Evolutionary conservation across 2,888 invertebrate genomes (phyloP).

Genomic region (Marronus borbonicus): DNA sequence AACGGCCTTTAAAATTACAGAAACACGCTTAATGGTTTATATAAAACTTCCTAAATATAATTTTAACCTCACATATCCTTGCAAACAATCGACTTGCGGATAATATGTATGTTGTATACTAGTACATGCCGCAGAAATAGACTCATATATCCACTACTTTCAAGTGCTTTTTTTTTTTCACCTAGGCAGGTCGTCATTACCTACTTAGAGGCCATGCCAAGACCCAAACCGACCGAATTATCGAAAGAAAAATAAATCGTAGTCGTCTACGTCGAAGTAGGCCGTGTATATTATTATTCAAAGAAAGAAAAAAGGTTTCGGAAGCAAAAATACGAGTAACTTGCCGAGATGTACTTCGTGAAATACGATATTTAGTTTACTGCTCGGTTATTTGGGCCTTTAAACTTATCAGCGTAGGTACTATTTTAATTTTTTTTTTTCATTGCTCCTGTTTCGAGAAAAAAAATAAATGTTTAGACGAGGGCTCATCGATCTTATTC

Average conservation of each 20-base stretch:
- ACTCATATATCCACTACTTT: neutral
- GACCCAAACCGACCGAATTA: conserved; percentile 32
- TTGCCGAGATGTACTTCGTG: neutral
- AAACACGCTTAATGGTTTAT: neutral
- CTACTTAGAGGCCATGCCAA: conserved; percentile 42
- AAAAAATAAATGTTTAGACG: conserved; percentile 15
- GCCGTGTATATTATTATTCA: conserved; percentile 17
- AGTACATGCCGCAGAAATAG: neutral
- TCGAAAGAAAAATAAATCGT: conserved; percentile 29
- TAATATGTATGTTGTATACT: neutral
- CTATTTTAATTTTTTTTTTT: conserved; percentile 2
- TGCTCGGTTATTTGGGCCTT: conserved; percentile 26
- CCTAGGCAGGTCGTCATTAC: conserved; percentile 26
- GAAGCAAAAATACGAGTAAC: conserved; percentile 25
- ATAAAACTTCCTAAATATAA: neutral
- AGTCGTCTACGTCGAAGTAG: conserved; percentile 17
- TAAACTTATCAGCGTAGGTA: conserved; percentile 4
- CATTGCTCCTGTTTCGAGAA: neutral
- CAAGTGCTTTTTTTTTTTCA: conserved; percentile 13
- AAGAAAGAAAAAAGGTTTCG: conserved; percentile 11
- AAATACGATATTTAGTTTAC: conserved; percentile 23
- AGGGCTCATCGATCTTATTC: conserved; percentile 3
- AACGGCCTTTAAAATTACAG: neutral
- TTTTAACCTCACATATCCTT: neutral
- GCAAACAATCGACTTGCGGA: neutral